A percentile compares a stretch with the other conserved stretches of the same genome.
These are phyloP conservation scores for Coenobita brevimanus DNA, from an alignment of 1,140 invertebrate species.

Conservation along the genomic window DNA sequence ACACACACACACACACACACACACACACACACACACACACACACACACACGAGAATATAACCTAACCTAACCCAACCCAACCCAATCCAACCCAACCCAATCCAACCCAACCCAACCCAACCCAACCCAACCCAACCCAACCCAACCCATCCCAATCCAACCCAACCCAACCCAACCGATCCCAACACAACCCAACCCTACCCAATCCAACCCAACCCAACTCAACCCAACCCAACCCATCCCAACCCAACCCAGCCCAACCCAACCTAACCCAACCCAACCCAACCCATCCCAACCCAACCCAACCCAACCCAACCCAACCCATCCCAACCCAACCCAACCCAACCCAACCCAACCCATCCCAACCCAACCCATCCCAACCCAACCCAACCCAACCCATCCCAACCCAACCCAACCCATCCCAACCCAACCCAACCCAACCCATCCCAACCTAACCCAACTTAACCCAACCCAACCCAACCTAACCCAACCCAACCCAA, in stretches of 20 bases:
- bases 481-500: too few relatives aligned
- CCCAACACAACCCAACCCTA: neutral
- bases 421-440: neutral
- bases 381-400: slow-evolving; percentile 71
- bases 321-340: slow-evolving; percentile 71
- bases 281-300: slow-evolving; percentile 70
- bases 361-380: slow-evolving; percentile 71
- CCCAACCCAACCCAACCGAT: too few relatives aligned
- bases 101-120: too few relatives aligned
- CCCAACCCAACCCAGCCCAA: slow-evolving; percentile 7
- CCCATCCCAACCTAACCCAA: neutral
- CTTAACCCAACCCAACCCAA: too few relatives aligned
- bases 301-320: slow-evolving; percentile 71
- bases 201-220: neutral
- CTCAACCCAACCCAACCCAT: slow-evolving; percentile 21
- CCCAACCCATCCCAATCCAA: too few relatives aligned
- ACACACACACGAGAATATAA: too few relatives aligned
- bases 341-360: slow-evolving; percentile 70
- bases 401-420: slow-evolving; percentile 64
- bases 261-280: slow-evolving; percentile 28
- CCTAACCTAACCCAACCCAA: too few relatives aligned
- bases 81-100: too few relatives aligned
- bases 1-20: too few relatives aligned
- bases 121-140: too few relatives aligned
- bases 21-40: too few relatives aligned